phyloP scores from a whole-genome alignment of 2,888 invertebrate genomes.

The Drosophila multiciliata region DNA sequence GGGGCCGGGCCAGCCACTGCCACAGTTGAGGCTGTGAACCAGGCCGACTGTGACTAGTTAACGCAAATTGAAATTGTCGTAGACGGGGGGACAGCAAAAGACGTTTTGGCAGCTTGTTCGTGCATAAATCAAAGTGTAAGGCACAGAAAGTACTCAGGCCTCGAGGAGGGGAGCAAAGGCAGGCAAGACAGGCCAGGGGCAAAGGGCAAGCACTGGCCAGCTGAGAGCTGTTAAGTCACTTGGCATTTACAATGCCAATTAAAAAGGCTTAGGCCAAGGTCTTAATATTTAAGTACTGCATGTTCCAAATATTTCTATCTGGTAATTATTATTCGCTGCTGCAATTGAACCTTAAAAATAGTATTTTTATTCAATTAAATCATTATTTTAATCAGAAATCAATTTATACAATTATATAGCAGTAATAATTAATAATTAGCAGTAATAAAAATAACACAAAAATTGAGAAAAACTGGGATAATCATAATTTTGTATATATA shows the following conservation, averaged over 20 bases:
- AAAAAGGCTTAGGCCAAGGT: conserved; percentile 58
- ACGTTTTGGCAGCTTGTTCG: conserved; percentile 68
- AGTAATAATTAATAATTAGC: too few species aligned
- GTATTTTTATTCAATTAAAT: background rate
- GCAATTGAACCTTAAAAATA: background rate
- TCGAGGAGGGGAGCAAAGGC: background rate
- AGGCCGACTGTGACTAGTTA: conserved; percentile 57
- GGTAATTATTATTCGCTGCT: background rate
- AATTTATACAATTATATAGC: background rate
- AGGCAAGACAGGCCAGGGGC: background rate
- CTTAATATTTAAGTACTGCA: conserved; percentile 42
- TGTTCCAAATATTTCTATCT: conserved; percentile 7
- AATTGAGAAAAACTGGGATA: too few species aligned
- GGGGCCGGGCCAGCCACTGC: conserved; percentile 5
- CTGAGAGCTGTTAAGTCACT: conserved; percentile 47
- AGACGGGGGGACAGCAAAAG: conserved; percentile 53
- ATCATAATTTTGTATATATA: too few species aligned
- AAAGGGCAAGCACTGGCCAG: conserved; percentile 19
- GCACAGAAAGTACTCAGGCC: conserved; percentile 12
- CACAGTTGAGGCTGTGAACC: conserved; percentile 48
- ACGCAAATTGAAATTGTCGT: conserved; percentile 70
- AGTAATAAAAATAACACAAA: background rate
- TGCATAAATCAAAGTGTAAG: conserved; percentile 66
- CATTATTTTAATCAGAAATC: background rate
- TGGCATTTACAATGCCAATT: conserved; percentile 63